A percentile compares a stretch with the other conserved stretches of the same genome.
phyloP scores from a whole-genome alignment of 1,140 invertebrate genomes.

The Goniozus legneri region DNA sequence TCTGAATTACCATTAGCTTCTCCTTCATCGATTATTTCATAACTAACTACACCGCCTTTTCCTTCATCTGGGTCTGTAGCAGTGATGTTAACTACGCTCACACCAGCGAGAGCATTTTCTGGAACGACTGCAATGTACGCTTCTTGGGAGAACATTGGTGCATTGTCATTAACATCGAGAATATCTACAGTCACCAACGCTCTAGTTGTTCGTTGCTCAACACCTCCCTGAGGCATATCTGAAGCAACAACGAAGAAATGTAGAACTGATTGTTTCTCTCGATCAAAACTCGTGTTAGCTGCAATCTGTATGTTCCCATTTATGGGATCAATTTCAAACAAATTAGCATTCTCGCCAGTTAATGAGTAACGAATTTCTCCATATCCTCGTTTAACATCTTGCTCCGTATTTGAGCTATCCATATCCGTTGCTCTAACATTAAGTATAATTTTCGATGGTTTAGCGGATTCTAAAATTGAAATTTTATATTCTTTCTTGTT shows the following conservation, averaged over 20 bases:
- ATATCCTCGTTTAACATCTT: conserved; percentile 62
- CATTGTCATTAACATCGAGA: conserved; percentile 80
- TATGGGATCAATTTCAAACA: conserved; percentile 68
- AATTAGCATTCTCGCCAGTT: conserved; percentile 66
- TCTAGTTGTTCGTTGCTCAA: conserved; percentile 61
- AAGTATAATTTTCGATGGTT: conserved; percentile 65
- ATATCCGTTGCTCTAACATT: conserved; percentile 68
- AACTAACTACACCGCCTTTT: conserved; percentile 63
- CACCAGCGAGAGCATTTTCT: conserved; percentile 69
- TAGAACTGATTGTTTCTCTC: conserved; percentile 69
- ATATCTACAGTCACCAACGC: conserved; percentile 69
- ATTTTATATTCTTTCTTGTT: conserved; percentile 67
- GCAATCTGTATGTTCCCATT: conserved; percentile 68
- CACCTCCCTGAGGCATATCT: conserved; percentile 66
- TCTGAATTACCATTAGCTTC: conserved; percentile 61
- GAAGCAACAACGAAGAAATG: conserved; percentile 68
- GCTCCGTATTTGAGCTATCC: conserved; percentile 62
- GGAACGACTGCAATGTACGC: conserved; percentile 62
- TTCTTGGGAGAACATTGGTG: conserved; percentile 57
- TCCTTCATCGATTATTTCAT: conserved; percentile 69
- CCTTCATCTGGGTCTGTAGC: conserved; percentile 77
- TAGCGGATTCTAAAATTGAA: conserved; percentile 67
- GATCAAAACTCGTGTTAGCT: conserved; percentile 66
- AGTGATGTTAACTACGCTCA: conserved; percentile 68
- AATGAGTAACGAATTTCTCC: conserved; percentile 68